Conservation (phyloP, 2,888 invertebrate species). For the Artemia sinica region DNA sequence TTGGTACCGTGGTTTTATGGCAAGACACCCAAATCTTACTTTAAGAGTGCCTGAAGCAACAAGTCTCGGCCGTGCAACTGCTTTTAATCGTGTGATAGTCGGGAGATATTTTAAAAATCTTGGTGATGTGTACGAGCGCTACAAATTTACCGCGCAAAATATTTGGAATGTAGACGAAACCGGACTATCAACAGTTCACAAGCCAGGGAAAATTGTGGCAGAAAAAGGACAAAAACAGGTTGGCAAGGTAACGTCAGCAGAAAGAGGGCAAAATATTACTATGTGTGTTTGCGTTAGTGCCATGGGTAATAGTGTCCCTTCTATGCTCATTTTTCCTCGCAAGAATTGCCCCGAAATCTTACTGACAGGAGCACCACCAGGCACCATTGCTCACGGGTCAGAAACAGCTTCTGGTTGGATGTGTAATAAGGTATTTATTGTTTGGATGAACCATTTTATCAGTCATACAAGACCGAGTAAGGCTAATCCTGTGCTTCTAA, state of each 20-base stretch:
- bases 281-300: too few species aligned
- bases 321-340: too few species aligned
- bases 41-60: constrained; percentile 5
- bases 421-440: too few species aligned
- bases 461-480: too few species aligned
- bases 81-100: constrained; percentile 26
- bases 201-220: constrained; percentile 22
- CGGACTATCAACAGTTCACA: constrained; percentile 23
- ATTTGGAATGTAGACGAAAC: constrained; percentile 25
- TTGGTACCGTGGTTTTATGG: constrained; percentile 17
- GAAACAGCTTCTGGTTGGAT: too few species aligned
- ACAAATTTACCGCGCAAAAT: constrained; percentile 1
- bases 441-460: too few species aligned
- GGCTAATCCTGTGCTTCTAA: too few species aligned
- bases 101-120: constrained; percentile 19
- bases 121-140: neutral
- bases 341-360: too few species aligned
- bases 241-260: constrained; percentile 26
- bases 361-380: too few species aligned
- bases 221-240: constrained; percentile 24
- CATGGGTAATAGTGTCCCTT: too few species aligned
- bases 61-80: constrained; percentile 21
- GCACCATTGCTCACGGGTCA: too few species aligned
- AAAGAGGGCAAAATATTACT: too few species aligned
- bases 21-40: neutral